Evolutionary conservation across 2,888 invertebrate genomes (phyloP).

Genomic region (Ganaspis brasiliensis): DNA sequence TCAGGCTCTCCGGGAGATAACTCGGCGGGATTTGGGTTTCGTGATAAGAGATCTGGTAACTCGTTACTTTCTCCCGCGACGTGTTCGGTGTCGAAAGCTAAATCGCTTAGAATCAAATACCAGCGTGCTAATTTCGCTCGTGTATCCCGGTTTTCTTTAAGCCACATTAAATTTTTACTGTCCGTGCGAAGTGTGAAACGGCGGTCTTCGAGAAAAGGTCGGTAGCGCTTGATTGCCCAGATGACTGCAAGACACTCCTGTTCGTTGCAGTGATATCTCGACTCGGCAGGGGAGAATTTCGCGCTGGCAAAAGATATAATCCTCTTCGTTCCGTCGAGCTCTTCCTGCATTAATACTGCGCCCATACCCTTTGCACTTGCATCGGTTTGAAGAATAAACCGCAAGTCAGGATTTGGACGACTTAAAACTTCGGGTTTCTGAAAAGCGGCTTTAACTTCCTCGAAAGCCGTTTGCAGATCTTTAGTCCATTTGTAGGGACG

Average conservation of each 20-base stretch:
- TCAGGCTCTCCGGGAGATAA: background rate
- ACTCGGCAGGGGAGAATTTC: slow-evolving; percentile 46
- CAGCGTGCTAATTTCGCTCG: too few species aligned
- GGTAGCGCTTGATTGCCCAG: too few species aligned
- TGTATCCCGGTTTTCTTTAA: too few species aligned
- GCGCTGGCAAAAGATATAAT: slow-evolving; percentile 54
- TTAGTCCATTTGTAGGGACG: slow-evolving; percentile 13
- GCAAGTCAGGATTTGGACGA: background rate
- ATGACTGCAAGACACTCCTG: too few species aligned
- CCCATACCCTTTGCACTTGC: slow-evolving; percentile 46
- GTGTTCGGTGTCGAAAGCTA: background rate
- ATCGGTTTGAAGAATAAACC: slow-evolving; percentile 44
- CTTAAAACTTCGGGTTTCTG: background rate
- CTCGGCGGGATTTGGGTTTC: background rate
- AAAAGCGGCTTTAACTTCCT: background rate
- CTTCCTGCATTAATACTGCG: slow-evolving; percentile 38
- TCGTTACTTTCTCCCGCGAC: background rate
- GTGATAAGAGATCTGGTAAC: background rate
- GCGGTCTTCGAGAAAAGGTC: too few species aligned
- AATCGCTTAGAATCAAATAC: background rate
- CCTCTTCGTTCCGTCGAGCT: background rate
- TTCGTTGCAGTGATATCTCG: slow-evolving; percentile 48
- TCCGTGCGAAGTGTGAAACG: slow-evolving; percentile 10
- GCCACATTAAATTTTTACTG: too few species aligned
- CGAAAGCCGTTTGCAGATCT: background rate